These are phyloP conservation scores for Odontomyia ornata DNA, from an alignment of 2,888 invertebrate species.

Conservation along the genomic window DNA sequence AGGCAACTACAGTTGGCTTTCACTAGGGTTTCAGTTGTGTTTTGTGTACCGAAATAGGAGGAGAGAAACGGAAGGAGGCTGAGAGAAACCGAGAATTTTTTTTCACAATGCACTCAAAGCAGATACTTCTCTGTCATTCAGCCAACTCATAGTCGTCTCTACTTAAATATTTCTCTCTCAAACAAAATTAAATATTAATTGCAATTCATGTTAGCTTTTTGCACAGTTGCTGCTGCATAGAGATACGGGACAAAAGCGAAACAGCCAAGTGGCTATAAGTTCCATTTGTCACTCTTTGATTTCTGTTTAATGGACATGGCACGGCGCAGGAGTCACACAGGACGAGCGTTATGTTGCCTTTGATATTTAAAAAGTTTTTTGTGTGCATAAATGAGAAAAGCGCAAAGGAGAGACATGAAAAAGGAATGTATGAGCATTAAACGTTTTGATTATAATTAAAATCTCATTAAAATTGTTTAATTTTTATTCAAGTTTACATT, in stretches of 20 bases:
- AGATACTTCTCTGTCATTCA: too few relatives aligned
- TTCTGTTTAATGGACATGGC: conserved; percentile 27
- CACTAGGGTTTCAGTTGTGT: too few relatives aligned
- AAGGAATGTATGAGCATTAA: not conserved
- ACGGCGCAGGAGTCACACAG: not conserved
- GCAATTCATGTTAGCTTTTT: conserved; percentile 45
- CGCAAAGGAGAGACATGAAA: not conserved
- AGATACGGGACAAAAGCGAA: conserved; percentile 16
- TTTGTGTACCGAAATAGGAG: too few relatives aligned
- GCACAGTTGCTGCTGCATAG: not conserved
- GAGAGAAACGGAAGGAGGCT: too few relatives aligned
- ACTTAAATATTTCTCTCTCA: conserved; percentile 36
- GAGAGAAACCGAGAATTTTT: too few relatives aligned
- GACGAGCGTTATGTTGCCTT: conserved; percentile 12
- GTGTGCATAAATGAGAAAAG: not conserved
- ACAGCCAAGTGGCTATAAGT: conserved; percentile 30
- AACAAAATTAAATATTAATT: conserved; percentile 48
- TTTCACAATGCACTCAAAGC: too few relatives aligned
- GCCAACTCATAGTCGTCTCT: not conserved
- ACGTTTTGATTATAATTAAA: conserved; percentile 37
- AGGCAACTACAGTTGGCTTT: not conserved
- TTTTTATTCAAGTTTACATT: not conserved
- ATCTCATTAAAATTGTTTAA: conserved; percentile 32
- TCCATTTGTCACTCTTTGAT: conserved; percentile 30
- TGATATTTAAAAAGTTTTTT: not conserved